Evolutionary conservation across 2,888 invertebrate genomes (phyloP), one percentile per base, ranked within the genome.

Genomic region (Cylindroiulus punctatus): DNA sequence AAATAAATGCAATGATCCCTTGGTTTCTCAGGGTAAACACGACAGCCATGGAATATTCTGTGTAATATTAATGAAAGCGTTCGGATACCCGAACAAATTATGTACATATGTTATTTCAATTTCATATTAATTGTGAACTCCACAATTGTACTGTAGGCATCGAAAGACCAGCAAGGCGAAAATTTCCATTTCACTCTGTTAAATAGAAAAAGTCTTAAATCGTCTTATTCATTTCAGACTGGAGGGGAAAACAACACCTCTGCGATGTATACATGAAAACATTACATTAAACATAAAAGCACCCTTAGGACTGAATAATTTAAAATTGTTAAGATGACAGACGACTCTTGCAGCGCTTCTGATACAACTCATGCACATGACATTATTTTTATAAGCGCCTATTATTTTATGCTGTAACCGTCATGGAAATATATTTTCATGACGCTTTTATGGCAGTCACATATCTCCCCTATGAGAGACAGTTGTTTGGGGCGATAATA

Each of bases 251-350:
- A 76, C 30, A 30, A 14, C 17, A 10, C 26, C n/a, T 4, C 5
- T 22, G 57, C 8, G 22, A n/a, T 22, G 14, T 44, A 19, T 22
- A 22, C 57, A 22, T 22, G 22, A n/a, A 22, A 22, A 65, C 5
- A 19, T 65, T 65, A n/a, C 12, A 65, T 65, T 65, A 65, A 65
- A 65, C 22, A 65, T 65, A 22, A 65, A n/a, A 22, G 57, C 57
- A 65, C 57, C 57, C 57, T 65, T 22, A 65, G 57, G 57, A 65
- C 7, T 22, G 57, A 65, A 65, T n/a, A 19, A 22, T 12, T 65
- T 22, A 65, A 65, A 22, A 12, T 65, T 65, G 19, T 19, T 57
- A 65, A 10, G 57, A 52, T 19, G 52, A 65, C 57, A 26, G 26
- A 5, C 76, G 10, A 3, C 26, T 65, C 5, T 65, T 10, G 57